These are phyloP conservation scores for Graphium colonna DNA, from an alignment of 2,888 invertebrate species.

Conservation along the genomic window DNA sequence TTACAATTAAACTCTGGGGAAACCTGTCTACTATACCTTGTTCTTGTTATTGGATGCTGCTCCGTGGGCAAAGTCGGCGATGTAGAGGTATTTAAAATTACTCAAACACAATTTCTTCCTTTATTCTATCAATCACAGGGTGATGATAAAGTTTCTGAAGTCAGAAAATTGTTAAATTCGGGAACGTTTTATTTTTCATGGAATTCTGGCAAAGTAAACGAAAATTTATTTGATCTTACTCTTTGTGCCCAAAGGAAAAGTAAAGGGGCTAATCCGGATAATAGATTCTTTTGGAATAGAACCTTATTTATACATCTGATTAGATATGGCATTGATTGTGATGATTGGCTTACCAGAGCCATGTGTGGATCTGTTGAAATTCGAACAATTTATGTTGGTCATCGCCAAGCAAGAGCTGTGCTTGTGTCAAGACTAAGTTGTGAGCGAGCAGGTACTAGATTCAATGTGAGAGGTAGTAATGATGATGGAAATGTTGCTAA, in stretches of 20 bases:
- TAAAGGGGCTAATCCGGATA: conserved; percentile 90
- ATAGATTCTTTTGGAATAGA: conserved; percentile 99
- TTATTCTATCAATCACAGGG: conserved; percentile 85
- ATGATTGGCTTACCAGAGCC: conserved; percentile 94
- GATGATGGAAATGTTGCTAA: conserved; percentile 99
- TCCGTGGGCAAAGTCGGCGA: conserved; percentile 98
- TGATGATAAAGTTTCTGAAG: conserved; percentile 82
- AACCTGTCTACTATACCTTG: conserved; percentile 91
- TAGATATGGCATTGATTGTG: conserved; percentile 93
- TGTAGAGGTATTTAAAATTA: conserved; percentile 96
- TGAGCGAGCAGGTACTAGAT: conserved; percentile 98
- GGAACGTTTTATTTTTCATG: conserved; percentile 99
- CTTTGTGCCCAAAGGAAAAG: conserved; percentile 94
- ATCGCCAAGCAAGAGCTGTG: conserved; percentile 95
- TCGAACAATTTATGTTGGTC: conserved; percentile 98
- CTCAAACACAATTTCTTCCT: conserved; percentile 94
- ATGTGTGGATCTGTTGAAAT: conserved; percentile 99
- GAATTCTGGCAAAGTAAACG: conserved; percentile 75
- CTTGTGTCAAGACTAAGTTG: conserved; percentile 97
- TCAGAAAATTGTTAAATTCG: conserved; percentile 95
- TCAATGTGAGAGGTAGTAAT: conserved; percentile 99
- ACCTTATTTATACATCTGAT: conserved; percentile 96
- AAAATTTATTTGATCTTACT: conserved; percentile 91
- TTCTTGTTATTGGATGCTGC: conserved; percentile 96
- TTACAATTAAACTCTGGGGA: conserved; percentile 93